A percentile compares a stretch with the other conserved stretches of the same genome.
These are phyloP conservation scores for Ormyrus labotus DNA, from an alignment of 2,888 invertebrate species.

Conservation along the genomic window DNA sequence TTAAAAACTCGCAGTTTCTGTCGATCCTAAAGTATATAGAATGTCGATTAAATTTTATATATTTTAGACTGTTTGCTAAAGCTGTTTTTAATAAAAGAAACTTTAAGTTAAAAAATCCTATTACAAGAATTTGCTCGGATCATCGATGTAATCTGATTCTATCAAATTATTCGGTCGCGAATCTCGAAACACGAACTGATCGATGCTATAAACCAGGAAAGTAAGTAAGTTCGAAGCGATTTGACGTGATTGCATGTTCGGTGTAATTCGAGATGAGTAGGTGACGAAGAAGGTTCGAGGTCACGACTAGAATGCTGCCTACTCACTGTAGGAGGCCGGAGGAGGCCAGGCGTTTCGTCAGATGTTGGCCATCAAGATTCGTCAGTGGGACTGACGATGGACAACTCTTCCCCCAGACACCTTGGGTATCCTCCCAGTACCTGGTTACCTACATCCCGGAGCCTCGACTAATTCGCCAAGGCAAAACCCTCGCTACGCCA, in stretches of 20 bases:
- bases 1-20: too few species aligned
- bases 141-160: slow-evolving; percentile 48
- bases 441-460: too few species aligned
- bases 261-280: slow-evolving; percentile 38
- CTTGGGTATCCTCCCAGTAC: too few species aligned
- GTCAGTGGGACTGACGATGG: too few species aligned
- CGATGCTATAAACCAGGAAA: slow-evolving; percentile 19
- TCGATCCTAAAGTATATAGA: too few species aligned
- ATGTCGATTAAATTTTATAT: too few species aligned
- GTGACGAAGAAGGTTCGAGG: slow-evolving; percentile 35
- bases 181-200: slow-evolving; percentile 45
- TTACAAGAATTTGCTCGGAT: neutral
- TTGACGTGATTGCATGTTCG: slow-evolving; percentile 44
- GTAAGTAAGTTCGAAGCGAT: slow-evolving; percentile 20
- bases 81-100: slow-evolving; percentile 12
- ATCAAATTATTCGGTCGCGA: slow-evolving; percentile 44
- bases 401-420: too few species aligned
- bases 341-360: too few species aligned
- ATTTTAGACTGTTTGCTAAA: neutral
- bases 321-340: too few species aligned
- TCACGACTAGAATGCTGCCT: neutral
- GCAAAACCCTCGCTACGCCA: too few species aligned
- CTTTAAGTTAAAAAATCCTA: slow-evolving; percentile 5
- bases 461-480: too few species aligned
- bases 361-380: too few species aligned